Percentiles rank a stretch among this genome's conserved stretches.
phyloP scores from a whole-genome alignment of 2,888 invertebrate species.

The Orthonychiurus folsomi region DNA sequence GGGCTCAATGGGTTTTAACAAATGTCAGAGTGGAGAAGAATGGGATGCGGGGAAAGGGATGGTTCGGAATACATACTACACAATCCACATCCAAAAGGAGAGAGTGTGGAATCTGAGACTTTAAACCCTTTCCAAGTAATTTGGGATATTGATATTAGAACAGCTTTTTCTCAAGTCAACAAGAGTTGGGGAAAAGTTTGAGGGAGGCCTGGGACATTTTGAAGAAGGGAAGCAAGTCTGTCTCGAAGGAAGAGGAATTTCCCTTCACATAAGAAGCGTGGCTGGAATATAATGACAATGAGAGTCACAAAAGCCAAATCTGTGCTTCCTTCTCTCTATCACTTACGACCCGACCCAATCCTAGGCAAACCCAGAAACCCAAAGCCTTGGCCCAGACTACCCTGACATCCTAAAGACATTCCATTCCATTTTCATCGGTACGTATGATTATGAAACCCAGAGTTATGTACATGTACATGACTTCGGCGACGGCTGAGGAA shows the following conservation, averaged over 20 bases:
- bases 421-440: background rate
- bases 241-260: background rate
- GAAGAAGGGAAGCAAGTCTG: too few species aligned
- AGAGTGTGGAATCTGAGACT: background rate
- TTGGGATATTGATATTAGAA: background rate
- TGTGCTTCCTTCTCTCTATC: too few species aligned
- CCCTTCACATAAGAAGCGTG: too few species aligned
- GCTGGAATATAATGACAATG: background rate
- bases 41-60: background rate
- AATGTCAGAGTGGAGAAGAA: background rate
- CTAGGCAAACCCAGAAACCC: too few species aligned
- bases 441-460: background rate
- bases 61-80: too few species aligned
- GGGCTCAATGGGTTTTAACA: background rate
- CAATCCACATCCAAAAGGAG: too few species aligned
- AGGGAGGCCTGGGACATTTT: too few species aligned
- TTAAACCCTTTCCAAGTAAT: background rate
- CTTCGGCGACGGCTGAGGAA: background rate
- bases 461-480: too few species aligned
- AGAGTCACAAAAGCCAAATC: background rate
- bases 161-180: background rate
- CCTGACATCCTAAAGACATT: background rate
- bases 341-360: too few species aligned
- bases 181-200: background rate
- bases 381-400: background rate